Conservation (phyloP, 92 coral and sea anemone genomes). For the Parazoanthus swiftii region DNA sequence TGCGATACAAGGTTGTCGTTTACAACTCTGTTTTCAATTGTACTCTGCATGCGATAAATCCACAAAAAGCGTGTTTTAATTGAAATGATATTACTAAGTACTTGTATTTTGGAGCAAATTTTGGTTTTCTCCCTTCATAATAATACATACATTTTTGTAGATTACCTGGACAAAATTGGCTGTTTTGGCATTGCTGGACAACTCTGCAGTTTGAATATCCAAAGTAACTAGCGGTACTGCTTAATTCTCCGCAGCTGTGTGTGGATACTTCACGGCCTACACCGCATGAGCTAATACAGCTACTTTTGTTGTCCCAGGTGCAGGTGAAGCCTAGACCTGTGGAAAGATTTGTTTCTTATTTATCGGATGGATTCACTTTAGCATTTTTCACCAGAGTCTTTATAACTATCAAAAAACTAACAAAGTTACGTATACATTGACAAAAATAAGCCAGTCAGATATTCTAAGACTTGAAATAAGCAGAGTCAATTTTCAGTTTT, state of each 20-base stretch:
- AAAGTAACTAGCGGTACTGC: not conserved
- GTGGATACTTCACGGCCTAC: not conserved
- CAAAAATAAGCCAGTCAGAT: too few species aligned
- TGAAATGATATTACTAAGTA: too few species aligned
- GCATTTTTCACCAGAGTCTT: not conserved
- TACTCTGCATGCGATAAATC: not conserved
- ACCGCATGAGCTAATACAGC: not conserved
- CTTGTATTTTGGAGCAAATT: too few species aligned
- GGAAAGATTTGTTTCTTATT: not conserved
- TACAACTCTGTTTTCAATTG: too few species aligned
- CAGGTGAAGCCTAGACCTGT: not conserved
- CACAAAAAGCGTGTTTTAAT: not conserved
- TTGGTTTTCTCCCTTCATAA: not conserved
- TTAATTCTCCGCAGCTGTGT: not conserved
- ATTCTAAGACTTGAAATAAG: too few species aligned
- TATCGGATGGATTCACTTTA: not conserved
- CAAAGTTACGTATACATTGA: not conserved
- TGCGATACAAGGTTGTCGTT: too few species aligned
- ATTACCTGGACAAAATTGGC: constrained; percentile 11
- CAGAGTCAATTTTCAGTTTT: too few species aligned
- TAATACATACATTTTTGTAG: not conserved
- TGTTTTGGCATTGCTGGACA: not conserved
- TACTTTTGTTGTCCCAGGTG: not conserved
- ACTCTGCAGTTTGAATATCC: not conserved
- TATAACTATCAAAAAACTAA: too few species aligned